phyloP scores from a whole-genome alignment of 1,140 invertebrate species.

The Papilio glaucus region DNA sequence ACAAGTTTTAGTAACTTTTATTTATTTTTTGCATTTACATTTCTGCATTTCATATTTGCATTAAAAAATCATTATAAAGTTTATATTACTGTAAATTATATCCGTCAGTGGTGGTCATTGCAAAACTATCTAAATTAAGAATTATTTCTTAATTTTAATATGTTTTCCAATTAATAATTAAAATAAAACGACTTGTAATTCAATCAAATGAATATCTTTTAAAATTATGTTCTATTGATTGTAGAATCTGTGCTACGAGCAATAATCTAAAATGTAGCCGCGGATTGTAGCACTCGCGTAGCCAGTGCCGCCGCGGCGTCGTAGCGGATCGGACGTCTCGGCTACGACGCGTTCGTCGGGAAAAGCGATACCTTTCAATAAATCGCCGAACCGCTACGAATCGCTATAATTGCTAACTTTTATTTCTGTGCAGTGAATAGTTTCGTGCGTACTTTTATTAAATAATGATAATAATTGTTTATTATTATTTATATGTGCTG shows the following conservation, averaged over 20 bases:
- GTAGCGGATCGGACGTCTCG: slow-evolving; percentile 63
- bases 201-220: slow-evolving; percentile 17
- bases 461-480: background rate
- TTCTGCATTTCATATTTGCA: no score
- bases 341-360: slow-evolving; percentile 49
- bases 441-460: slow-evolving; percentile 11
- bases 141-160: no score
- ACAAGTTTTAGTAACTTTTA: no score
- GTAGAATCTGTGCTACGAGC: slow-evolving; percentile 74
- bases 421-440: slow-evolving; percentile 13
- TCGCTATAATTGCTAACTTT: slow-evolving; percentile 5
- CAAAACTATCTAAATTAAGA: no score
- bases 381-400: slow-evolving; percentile 39
- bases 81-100: no score
- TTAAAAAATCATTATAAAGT: no score
- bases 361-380: slow-evolving; percentile 22
- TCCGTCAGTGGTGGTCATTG: no score
- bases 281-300: slow-evolving; percentile 67
- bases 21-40: no score
- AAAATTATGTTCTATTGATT: slow-evolving; percentile 56
- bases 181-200: background rate
- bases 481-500: no score
- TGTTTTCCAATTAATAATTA: background rate
- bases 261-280: slow-evolving; percentile 71
- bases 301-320: slow-evolving; percentile 70